Base-by-base conservation (phyloP, 2,888 invertebrate species). In the Drosophila antonietae region DNA sequence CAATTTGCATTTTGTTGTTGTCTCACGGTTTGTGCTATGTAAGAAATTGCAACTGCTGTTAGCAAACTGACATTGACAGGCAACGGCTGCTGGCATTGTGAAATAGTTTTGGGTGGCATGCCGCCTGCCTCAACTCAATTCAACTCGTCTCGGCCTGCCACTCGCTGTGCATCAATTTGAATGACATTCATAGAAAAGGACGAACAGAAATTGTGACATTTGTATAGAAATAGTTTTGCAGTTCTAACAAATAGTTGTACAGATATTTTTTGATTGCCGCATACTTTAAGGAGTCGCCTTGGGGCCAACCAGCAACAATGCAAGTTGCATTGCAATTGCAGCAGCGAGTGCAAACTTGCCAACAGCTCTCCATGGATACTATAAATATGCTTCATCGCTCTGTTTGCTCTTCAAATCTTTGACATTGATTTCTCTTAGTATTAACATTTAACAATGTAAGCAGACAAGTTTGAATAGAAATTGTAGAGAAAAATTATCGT, bases 251-350 rank as follows among this genome's bases (percentile, higher is more conserved):
- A 86, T 85, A 89, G 82, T 89, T 85, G 64, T 72, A 69, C 85
- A 85, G 81, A 86, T 78, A 84, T 88, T 88, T 89, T 85, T 82
- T 85, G 78, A 86, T 86, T 86, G 82, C 85, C 57, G 84, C 89
- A 88, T 84, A 76, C 70, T 84, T 84, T 73, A 67, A 74, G 69
- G 52, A 57, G 58, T 59, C 57, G 67, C 58, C 67, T 61, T 64
- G n/a, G 51, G 67, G 49, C 58, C 62, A 75, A 51, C 49, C 53
- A 52, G 52, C 64, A 68, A 67, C 62, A 65, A 53, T 59, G 51
- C 49, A 51, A 52, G 64, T 58, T 59, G 68, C 61, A 47, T 33
- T 41, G 44, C 37, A 52, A 66, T 58, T 31, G 41, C 41, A 49
- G n/a, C 49, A 49, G 49, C 31, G 6, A 12, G 12, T 65, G 62